Conservation (phyloP, 2,888 invertebrate genomes). For the Drosophila glabriapex region DNA sequence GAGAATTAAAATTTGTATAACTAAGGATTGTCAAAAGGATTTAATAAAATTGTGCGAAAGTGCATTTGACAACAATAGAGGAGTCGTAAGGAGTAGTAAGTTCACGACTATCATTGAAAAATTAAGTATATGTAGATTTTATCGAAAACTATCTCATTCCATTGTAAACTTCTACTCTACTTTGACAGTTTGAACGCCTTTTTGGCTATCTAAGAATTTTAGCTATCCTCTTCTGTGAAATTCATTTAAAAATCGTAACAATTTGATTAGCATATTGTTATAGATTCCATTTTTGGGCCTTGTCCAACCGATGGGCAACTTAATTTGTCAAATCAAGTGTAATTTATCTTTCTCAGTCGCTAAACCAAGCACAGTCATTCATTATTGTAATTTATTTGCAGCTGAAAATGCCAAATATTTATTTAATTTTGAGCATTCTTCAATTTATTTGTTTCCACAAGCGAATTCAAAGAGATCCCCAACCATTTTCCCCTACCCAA, state of each 20-base stretch:
- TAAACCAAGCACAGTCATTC: slow-evolving; percentile 60
- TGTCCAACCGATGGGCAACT: slow-evolving; percentile 47
- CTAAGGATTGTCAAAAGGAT: neutral
- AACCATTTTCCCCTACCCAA: neutral
- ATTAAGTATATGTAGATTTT: neutral
- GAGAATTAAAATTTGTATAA: neutral
- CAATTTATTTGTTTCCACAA: slow-evolving; percentile 81
- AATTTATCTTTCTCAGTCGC: slow-evolving; percentile 72
- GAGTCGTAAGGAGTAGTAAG: too few species aligned
- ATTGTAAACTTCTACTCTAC: neutral
- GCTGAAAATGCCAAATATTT: slow-evolving; percentile 78
- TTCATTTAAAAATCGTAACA: neutral
- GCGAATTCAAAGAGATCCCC: slow-evolving; percentile 58
- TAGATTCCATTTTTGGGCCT: neutral
- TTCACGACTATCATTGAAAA: neutral
- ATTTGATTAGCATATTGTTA: neutral
- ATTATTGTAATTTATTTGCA: slow-evolving; percentile 81
- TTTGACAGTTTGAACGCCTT: neutral
- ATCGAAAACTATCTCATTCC: neutral
- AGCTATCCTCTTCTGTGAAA: neutral
- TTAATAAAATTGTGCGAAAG: neutral
- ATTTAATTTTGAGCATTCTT: slow-evolving; percentile 80
- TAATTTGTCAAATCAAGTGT: slow-evolving; percentile 78
- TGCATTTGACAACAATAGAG: neutral
- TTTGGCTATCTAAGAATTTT: neutral